A percentile compares a stretch with the other conserved stretches of the same genome.
Evolutionary conservation across 2,113 vertebrate genomes (phyloP).

Genomic region (Leucopsar rothschildi): DNA sequence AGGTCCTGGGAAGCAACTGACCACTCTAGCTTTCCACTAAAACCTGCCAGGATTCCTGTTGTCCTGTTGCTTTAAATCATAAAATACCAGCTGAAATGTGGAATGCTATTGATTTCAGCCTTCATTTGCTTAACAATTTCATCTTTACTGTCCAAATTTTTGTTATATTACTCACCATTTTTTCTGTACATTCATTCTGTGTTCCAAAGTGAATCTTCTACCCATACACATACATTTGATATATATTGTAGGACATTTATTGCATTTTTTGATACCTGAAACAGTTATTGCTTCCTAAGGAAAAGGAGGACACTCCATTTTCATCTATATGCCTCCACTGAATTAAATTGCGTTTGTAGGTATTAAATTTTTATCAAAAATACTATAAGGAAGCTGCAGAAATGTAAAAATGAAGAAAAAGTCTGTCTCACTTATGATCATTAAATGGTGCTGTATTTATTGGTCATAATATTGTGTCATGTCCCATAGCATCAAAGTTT

Average conservation of each 20-base stretch:
- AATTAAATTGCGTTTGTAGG: neutral
- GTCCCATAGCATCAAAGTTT: neutral
- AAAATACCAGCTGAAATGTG: neutral
- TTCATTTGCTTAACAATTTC: neutral
- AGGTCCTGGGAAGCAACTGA: neutral
- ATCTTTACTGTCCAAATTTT: neutral
- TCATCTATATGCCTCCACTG: accelerated
- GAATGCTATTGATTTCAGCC: neutral
- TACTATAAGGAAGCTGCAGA: neutral
- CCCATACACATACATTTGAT: accelerated
- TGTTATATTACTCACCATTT: neutral
- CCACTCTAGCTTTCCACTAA: neutral
- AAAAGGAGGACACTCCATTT: neutral
- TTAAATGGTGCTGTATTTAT: neutral
- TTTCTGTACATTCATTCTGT: neutral
- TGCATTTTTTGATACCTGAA: neutral
- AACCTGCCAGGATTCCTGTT: neutral
- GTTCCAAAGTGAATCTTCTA: neutral
- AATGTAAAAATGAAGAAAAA: neutral
- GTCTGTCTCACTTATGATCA: neutral
- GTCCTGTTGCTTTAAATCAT: neutral
- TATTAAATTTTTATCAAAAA: neutral
- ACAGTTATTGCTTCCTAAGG: neutral
- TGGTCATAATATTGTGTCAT: neutral
- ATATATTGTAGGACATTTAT: accelerated